Evolutionary conservation across 2,888 invertebrate genomes (phyloP).

Genomic region (Frankliniella fusca): DNA sequence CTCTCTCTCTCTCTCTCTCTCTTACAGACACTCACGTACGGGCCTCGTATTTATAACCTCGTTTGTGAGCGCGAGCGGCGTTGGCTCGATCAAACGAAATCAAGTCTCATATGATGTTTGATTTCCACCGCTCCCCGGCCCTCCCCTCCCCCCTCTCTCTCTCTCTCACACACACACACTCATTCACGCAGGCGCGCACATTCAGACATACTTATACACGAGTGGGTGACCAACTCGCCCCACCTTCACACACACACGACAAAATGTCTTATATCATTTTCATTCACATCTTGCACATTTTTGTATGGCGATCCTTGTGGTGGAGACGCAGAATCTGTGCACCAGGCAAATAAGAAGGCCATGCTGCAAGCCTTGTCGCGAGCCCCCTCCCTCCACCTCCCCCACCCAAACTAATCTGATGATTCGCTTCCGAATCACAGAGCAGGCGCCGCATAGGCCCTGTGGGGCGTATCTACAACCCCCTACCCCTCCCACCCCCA

Average conservation of each 20-base stretch:
- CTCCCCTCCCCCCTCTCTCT: neutral
- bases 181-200: neutral
- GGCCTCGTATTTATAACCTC: neutral
- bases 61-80: neutral
- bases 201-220: no score
- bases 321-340: no score
- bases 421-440: conserved; percentile 13
- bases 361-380: no score
- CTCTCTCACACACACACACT: neutral
- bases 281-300: no score
- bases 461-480: no score
- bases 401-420: neutral
- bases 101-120: neutral
- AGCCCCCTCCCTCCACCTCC: no score
- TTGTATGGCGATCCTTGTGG: no score
- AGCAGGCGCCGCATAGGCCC: neutral
- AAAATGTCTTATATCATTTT: no score
- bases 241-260: no score
- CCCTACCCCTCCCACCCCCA: neutral
- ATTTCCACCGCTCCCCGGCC: neutral
- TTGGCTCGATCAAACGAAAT: conserved; percentile 6
- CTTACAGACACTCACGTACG: no score
- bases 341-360: no score
- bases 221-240: no score
- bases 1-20: neutral